Evolutionary conservation across 2,797 vertebrate genomes (phyloP), one percentile per base, ranked within the genome.

Genomic region (Pogoniulus pusillus): DNA sequence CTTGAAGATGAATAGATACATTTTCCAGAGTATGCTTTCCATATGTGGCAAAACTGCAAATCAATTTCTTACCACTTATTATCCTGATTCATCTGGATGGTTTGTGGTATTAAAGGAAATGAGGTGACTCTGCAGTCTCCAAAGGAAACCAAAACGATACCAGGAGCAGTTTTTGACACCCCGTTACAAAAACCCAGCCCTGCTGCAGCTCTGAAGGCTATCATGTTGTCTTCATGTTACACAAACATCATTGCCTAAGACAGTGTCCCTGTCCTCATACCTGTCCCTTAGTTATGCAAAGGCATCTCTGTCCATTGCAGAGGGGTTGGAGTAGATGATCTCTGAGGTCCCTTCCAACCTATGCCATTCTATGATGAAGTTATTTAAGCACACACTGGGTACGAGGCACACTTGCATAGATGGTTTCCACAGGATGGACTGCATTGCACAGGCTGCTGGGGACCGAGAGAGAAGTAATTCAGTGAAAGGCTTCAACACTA

Each of bases 111-210:
- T 84, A 54, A 91, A 91, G 89, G 87, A 93, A 91, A 63, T 19
- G 14, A 58, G 20, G 17, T 1, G 8, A 66, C 43, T 77, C 55
- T 73, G 47, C 8, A 89, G 58, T 9, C 47, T 62, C n/a, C 79
- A 66, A 78, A 89, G 87, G 74, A 93, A 96, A 73, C 32, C 11
- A 79, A 76, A 93, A 88, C 74, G 92, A 92, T 88, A 82, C 45
- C 35, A 76, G 77, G 77, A 91, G 92, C 55, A 91, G 24, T 11
- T 92, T 92, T 91, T 79, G 80, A 89, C 68, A 86, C 57, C 11
- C 39, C 1, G 13, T 77, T 73, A 85, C 58, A 64, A 91, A 96
- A 81, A 5, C 15, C 15, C 62, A 84, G 60, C 16, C 53, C 45
- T 32, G 11, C 27, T 87, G n/a, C 43, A 78, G 26, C 9, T 24